Evolutionary conservation across 2,888 invertebrate genomes (phyloP), one percentile per base, ranked within the genome.

Genomic region (Chloroclysta siterata): DNA sequence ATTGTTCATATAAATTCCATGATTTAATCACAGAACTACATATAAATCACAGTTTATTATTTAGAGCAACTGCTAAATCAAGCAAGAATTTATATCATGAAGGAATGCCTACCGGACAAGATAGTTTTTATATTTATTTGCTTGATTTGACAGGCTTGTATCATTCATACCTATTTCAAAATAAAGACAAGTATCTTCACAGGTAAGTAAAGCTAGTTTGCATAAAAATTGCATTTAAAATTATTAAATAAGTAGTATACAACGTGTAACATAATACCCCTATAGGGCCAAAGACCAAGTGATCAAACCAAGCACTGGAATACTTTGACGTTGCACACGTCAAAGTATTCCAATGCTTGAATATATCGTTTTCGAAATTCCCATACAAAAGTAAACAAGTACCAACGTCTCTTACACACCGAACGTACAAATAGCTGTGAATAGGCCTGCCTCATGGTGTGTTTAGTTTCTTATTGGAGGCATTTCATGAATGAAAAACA

Each of bases 11-110:
- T 60, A 62, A 53, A 53, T 75, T 73, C 69, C 60, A 79, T 76
- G 71, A 78, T 79, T 80, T 77, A 78, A 77, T 82, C 78, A 81
- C 72, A 80, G 79, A 77, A 77, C 78, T 72, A 72, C 77, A 74
- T 74, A 70, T 68, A 55, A 80, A 83, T 82, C 83, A 82, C 83
- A 83, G 78, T 72, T 73, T 65, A 70, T 54, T 28, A 36, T 60
- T 36, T 22, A 22, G 36, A 50, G 29, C 14, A 42, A 17, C 47
- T 33, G 36, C 33, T 47, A 41, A 53, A 50, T 41, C 36, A 60
- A 48, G 48, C 50, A 50, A 46, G 14, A 1, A 17, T 46, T 15
- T 17, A 47, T 17, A 15, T 11, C 8, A 39, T 17, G 11, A 44
- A 7, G 11, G 11, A 39, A 39, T 39, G 28, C n/a, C 48, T 29